These are phyloP conservation scores for Dolomedes plantarius DNA, from an alignment of 2,888 invertebrate species.

Conservation along the genomic window DNA sequence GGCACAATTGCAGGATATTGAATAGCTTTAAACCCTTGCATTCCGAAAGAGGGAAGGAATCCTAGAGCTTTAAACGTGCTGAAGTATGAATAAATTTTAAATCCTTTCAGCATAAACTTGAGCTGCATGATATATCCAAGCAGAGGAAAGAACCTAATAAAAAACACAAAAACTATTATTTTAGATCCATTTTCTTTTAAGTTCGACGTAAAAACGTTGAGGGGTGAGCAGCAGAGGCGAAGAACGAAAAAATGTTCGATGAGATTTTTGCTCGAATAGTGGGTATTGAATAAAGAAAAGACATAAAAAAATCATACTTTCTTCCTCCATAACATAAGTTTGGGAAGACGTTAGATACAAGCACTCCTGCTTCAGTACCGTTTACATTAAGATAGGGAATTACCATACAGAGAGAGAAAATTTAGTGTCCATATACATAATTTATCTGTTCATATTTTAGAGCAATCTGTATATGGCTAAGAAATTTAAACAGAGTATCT, in stretches of 20 bases:
- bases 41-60: background rate
- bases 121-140: background rate
- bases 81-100: constrained; percentile 11
- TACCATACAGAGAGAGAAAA: no score
- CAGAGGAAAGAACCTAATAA: background rate
- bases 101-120: background rate
- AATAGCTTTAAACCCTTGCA: background rate
- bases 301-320: no score
- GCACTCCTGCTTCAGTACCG: no score
- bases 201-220: background rate
- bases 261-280: background rate
- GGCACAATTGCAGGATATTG: background rate
- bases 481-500: no score
- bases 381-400: no score
- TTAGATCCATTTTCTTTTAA: background rate
- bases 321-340: no score
- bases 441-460: no score
- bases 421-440: no score
- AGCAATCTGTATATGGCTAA: no score
- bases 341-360: no score
- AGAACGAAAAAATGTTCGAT: background rate
- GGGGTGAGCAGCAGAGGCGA: background rate
- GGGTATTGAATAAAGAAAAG: no score
- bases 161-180: background rate
- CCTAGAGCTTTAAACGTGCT: background rate